Evolutionary conservation across 2,797 vertebrate genomes (phyloP), one percentile per base, ranked within the genome.

Genomic region (Pseudotriccus pelzelni): DNA sequence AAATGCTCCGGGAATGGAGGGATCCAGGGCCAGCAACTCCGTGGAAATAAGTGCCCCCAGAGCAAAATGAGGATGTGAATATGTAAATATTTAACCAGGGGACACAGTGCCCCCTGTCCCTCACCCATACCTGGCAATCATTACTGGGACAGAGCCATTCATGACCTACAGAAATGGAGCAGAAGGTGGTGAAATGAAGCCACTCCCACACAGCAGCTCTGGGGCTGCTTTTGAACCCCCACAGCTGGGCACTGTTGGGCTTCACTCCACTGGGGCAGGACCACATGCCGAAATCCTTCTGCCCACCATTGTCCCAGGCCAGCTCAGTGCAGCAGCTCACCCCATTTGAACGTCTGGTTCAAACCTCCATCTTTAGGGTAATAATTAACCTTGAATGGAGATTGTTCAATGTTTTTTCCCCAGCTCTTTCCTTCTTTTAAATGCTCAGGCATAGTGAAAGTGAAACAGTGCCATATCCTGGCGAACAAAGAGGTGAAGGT

Each of bases 341-440:
- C 7, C 9, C 10, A 2, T 1, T 7, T 4, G 5, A 46, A 16
- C 12, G 10, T 43, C 10, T 56, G 18, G 3, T 69, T 89, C 1
- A 1, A 72, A 32, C 27, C n/a, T 24, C 18, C 14, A 6, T 6
- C 6, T 16, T 2, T 0, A 24, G 4, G 5, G 25, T 88, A 94
- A 97, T 91, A 44, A 95, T 95, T 96, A 96, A 95, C 63, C 18
- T 55, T 9, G 24, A 43, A 44, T 23, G 30, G 23, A 62, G 5
- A 8, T 62, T 2, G 0, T 39, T 46, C 25, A 39, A 37, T 9
- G 6, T 5, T 69, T 60, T 46, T 23, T 32, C 1, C 39, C 23
- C 41, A 25, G 46, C n/a, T 60, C 36, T 58, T 62, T 30, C 22
- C 12, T 58, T 77, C 58, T 69, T 86, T 74, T 82, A 81, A 91